Conservation (phyloP, 2,888 invertebrate species). For the Sinohyriopsis cumingii region DNA sequence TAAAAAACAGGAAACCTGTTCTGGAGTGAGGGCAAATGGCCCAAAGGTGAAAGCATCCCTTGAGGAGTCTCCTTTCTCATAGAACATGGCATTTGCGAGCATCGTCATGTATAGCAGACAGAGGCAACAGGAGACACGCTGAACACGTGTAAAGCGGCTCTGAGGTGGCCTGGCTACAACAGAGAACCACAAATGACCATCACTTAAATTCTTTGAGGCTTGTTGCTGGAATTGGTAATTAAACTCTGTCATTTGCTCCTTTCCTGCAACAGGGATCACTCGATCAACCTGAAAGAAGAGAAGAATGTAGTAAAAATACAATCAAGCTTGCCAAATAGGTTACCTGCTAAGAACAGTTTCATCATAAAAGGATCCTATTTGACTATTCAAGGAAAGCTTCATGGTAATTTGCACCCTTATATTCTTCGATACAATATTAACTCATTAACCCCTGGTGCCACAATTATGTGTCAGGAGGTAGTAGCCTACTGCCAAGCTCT, state of each 20-base stretch:
- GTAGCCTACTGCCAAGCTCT: too few relatives aligned
- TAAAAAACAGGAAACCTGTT: conserved; percentile 68
- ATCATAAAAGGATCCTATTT: too few relatives aligned
- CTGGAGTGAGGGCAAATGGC: conserved; percentile 72
- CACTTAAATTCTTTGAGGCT: conserved; percentile 71
- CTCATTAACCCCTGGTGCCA: too few relatives aligned
- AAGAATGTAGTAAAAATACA: neutral
- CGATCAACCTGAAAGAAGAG: conserved; percentile 72
- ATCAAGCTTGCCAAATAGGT: neutral
- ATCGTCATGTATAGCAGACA: conserved; percentile 74
- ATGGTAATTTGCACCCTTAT: too few relatives aligned
- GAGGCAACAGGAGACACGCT: conserved; percentile 74
- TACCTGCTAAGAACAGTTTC: too few relatives aligned
- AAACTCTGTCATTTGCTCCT: conserved; percentile 73
- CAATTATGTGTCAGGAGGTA: too few relatives aligned
- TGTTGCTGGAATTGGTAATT: conserved; percentile 72
- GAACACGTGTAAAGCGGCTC: conserved; percentile 73
- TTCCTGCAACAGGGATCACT: conserved; percentile 73
- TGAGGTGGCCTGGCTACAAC: conserved; percentile 74
- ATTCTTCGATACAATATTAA: too few relatives aligned
- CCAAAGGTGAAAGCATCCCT: conserved; percentile 71
- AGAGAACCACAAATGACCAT: conserved; percentile 76
- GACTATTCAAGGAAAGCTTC: too few relatives aligned
- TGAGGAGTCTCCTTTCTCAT: conserved; percentile 61
- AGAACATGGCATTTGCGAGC: conserved; percentile 76